phyloP scores from a whole-genome alignment of 1,140 invertebrate species.

The Sarcophaga bullata region DNA sequence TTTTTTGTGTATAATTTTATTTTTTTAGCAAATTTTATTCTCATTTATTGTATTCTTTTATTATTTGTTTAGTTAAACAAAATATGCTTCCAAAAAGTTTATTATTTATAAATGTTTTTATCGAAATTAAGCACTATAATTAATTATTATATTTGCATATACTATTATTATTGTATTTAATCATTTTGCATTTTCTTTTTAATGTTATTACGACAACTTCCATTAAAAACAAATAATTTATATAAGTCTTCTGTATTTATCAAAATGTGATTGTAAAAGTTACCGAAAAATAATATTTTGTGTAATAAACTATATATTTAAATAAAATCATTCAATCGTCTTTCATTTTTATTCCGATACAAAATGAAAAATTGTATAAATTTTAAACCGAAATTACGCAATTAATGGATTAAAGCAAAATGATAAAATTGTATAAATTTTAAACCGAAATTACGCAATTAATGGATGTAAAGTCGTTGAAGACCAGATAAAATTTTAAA shows the following conservation, averaged over 20 bases:
- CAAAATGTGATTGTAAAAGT: constrained; percentile 10
- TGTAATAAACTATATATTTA: not conserved
- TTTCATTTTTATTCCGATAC: too few species aligned
- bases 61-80: not conserved
- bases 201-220: not conserved
- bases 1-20: not conserved
- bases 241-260: not conserved
- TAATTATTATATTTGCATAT: not conserved
- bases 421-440: too few species aligned
- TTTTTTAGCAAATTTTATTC: constrained; percentile 7
- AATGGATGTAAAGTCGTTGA: too few species aligned
- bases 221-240: too few species aligned
- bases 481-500: too few species aligned
- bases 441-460: too few species aligned
- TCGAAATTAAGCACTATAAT: not conserved
- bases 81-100: not conserved
- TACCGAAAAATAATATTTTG: constrained; percentile 4
- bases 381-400: too few species aligned
- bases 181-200: not conserved
- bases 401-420: too few species aligned
- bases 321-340: too few species aligned
- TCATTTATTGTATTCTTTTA: not conserved
- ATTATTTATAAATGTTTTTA: not conserved
- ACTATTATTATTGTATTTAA: not conserved
- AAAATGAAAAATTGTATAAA: too few species aligned